Percentiles rank a stretch among this genome's conserved stretches.
These are phyloP conservation scores for Leucoraja ocellata DNA, from an alignment of 2,797 vertebrate species.

Conservation along the genomic window DNA sequence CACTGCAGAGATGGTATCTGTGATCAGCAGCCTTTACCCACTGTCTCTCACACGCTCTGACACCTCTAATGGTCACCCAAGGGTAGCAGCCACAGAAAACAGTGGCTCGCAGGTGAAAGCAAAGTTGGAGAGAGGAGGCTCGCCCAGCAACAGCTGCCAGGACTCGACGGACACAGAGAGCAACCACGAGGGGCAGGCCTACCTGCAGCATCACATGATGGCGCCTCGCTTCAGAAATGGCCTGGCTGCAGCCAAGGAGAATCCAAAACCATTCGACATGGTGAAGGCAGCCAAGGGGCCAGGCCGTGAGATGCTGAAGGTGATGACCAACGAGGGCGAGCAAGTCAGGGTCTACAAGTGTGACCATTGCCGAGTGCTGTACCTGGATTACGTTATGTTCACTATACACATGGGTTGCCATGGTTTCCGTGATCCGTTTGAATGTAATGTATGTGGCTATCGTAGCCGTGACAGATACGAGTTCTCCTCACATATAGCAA, in stretches of 20 bases:
- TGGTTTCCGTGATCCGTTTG: slow-evolving; percentile 83
- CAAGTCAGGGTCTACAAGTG: slow-evolving; percentile 70
- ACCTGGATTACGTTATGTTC: slow-evolving; percentile 94
- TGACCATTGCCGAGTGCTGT: slow-evolving; percentile 81
- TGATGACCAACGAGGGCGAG: slow-evolving; percentile 71
- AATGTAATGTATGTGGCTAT: slow-evolving; percentile 89
- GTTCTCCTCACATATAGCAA: slow-evolving; percentile 86
- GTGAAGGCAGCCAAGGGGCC: slow-evolving; percentile 54
- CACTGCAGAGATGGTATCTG: slow-evolving; percentile 63
- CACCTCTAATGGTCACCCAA: slow-evolving; percentile 52
- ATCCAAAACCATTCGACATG: slow-evolving; percentile 52
- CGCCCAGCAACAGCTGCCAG: slow-evolving; percentile 64
- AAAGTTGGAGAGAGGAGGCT: slow-evolving; percentile 59
- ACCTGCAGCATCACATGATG: slow-evolving; percentile 48
- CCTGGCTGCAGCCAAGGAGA: slow-evolving; percentile 56
- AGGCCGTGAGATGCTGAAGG: slow-evolving; percentile 59
- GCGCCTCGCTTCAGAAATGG: slow-evolving; percentile 54
- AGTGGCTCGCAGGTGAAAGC: slow-evolving; percentile 49
- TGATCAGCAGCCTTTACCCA: slow-evolving; percentile 66
- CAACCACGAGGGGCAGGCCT: slow-evolving; percentile 62
- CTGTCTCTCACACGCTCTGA: slow-evolving; percentile 57
- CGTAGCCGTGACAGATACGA: slow-evolving; percentile 85
- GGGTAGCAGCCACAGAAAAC: slow-evolving; percentile 49
- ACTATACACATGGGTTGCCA: slow-evolving; percentile 97
- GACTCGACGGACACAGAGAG: slow-evolving; percentile 72